Base-by-base conservation (phyloP, 2,797 vertebrate genomes). In the Cuniculus paca region DNA sequence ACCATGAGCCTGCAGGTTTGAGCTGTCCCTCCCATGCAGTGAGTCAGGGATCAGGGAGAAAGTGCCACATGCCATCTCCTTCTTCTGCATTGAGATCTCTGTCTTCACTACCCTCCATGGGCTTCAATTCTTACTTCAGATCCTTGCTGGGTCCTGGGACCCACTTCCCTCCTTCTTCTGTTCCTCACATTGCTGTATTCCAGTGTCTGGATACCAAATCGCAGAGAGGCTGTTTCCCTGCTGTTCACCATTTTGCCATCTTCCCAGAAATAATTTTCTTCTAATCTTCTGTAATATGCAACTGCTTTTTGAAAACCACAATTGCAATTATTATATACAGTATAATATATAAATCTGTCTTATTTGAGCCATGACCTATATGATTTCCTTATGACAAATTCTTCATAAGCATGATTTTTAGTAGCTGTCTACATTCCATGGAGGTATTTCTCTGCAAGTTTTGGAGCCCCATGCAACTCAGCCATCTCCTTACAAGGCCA, bases 301-400 rank as follows among this genome's bases (percentile, higher is more conserved):
- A 22, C 24, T 58, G 9, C n/a, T 48, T 92, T 91, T 83, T 70
- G 45, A 63, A 88, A 65, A 88, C 42, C 28, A 78, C 58, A 52
- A 42, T 58, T 42, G 17, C 13, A 70, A 58, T 20, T 72, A 11
- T 88, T 42, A 58, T 36, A 34, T n/a, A 6, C 31, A 11, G 17
- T 82, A 3, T 84, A 22, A 75, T 65, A 58, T 74, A 68, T 75
- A 78, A n/a, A 65, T 93, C 74, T 70, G 28, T 63, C 13, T 7
- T 50, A 17, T 81, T 81, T 88, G n/a, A 78, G 12, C 56, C 42
- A 70, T 74, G n/a, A 72, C 10, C 45, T 36, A 86, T 58, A 20
- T 7, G 0, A 81, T 91, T 91, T 85, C 36, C 60, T 93, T 54
- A 14, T 54, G 52, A 78, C n/a, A 83, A 19, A 75, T 78, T 77